A percentile compares a stretch with the other conserved stretches of the same genome.
phyloP scores from a whole-genome alignment of 2,888 invertebrate species.

The Ophraella communa region DNA sequence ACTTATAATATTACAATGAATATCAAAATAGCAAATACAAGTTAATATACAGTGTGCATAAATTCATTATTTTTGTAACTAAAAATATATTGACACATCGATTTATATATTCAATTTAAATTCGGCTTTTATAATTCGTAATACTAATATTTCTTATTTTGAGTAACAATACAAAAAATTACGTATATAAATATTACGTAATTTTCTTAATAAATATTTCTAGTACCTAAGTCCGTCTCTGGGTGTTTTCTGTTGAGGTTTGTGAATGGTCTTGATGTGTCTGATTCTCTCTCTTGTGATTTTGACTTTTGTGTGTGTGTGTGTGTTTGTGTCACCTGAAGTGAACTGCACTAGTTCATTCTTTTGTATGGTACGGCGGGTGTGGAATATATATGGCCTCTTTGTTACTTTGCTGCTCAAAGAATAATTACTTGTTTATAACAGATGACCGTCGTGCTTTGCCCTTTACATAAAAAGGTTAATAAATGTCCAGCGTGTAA shows the following conservation, averaged over 20 bases:
- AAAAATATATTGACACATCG: too few species aligned
- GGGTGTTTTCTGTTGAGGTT: slow-evolving; percentile 13
- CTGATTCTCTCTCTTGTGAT: slow-evolving; percentile 9
- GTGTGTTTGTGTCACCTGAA: slow-evolving; percentile 24
- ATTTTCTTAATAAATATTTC: not conserved
- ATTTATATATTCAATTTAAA: too few species aligned
- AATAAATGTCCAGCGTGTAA: slow-evolving; percentile 6
- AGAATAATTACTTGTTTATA: slow-evolving; percentile 18
- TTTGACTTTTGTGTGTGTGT: slow-evolving; percentile 18
- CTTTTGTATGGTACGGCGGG: slow-evolving; percentile 27
- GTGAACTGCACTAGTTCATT: slow-evolving; percentile 30
- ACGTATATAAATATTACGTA: too few species aligned
- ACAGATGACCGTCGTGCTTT: slow-evolving; percentile 22
- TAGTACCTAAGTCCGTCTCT: not conserved
- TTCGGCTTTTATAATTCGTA: too few species aligned
- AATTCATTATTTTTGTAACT: too few species aligned
- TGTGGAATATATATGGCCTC: slow-evolving; percentile 24
- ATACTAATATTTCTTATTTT: too few species aligned
- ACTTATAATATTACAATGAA: too few species aligned
- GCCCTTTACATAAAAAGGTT: slow-evolving; percentile 22
- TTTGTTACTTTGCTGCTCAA: slow-evolving; percentile 10
- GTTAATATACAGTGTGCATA: too few species aligned
- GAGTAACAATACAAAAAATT: too few species aligned
- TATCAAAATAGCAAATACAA: too few species aligned
- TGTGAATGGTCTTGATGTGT: slow-evolving; percentile 32